phyloP scores from a whole-genome alignment of 1,140 invertebrate genomes.

The Brachionus manjavacas region DNA sequence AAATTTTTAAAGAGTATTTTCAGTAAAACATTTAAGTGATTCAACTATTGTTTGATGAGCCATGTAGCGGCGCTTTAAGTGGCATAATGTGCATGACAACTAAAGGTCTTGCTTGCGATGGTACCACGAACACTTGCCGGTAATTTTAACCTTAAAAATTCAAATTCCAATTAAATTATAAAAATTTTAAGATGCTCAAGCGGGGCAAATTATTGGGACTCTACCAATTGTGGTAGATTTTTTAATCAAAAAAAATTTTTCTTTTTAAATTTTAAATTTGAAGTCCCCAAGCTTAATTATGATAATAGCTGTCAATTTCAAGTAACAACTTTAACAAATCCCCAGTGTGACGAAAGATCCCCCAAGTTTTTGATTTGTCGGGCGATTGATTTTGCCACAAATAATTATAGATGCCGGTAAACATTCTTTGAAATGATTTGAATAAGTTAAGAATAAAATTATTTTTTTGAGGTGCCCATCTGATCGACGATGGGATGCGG shows the following conservation, averaged over 20 bases:
- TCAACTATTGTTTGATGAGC: conserved; percentile 4
- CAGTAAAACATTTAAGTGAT: not conserved
- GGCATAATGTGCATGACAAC: not conserved
- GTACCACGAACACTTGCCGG: not conserved
- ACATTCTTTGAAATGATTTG: not conserved
- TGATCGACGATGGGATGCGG: not conserved
- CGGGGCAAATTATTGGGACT: conserved; percentile 14
- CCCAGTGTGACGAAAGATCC: conserved; percentile 9
- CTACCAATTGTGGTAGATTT: not conserved
- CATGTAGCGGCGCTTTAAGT: not conserved
- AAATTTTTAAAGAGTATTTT: not conserved
- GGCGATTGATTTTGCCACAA: not conserved
- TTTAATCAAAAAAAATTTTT: not conserved
- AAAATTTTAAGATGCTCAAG: not conserved
- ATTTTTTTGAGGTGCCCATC: not conserved
- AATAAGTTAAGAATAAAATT: not conserved
- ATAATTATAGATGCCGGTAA: not conserved
- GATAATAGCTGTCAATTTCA: not conserved
- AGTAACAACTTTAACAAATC: not conserved
- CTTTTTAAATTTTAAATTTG: not conserved
- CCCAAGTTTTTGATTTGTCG: not conserved
- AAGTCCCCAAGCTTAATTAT: not conserved
- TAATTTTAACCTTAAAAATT: not conserved
- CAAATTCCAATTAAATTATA: not conserved
- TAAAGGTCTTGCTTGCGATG: not conserved